Conservation (phyloP, 2,797 vertebrate genomes). For the Leucoraja ocellata region DNA sequence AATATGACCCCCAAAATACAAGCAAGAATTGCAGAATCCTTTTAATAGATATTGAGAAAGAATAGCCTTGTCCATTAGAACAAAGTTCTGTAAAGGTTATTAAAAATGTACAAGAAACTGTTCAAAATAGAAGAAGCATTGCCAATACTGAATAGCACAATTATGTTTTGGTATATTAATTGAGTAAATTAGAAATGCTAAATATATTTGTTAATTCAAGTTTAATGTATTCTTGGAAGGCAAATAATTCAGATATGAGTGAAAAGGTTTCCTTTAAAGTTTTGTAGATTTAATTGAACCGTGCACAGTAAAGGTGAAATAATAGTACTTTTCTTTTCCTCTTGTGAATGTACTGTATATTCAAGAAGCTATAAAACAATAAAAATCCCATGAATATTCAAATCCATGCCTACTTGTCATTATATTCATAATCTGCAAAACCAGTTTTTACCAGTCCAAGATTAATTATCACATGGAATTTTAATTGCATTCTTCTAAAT, state of each 20-base stretch:
- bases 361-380: conserved; percentile 60
- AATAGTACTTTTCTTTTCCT: conserved; percentile 51
- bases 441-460: conserved; percentile 65
- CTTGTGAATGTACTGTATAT: conserved; percentile 53
- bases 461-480: conserved; percentile 73
- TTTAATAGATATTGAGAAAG: background rate
- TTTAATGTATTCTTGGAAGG: conserved; percentile 25
- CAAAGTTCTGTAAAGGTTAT: background rate
- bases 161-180: conserved; percentile 5
- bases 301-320: conserved; percentile 53
- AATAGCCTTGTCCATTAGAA: background rate
- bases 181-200: conserved; percentile 12
- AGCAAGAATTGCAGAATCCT: background rate
- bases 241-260: background rate
- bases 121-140: conserved; percentile 4
- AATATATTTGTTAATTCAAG: background rate
- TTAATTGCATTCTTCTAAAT: conserved; percentile 73
- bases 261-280: conserved; percentile 29
- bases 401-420: conserved; percentile 45
- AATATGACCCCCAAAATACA: background rate
- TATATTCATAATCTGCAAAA: conserved; percentile 69
- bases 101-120: background rate
- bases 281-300: conserved; percentile 36
- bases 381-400: conserved; percentile 47
- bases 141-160: background rate